Conservation (phyloP, 1,140 invertebrate species). For the Drosophila mojavensis region DNA sequence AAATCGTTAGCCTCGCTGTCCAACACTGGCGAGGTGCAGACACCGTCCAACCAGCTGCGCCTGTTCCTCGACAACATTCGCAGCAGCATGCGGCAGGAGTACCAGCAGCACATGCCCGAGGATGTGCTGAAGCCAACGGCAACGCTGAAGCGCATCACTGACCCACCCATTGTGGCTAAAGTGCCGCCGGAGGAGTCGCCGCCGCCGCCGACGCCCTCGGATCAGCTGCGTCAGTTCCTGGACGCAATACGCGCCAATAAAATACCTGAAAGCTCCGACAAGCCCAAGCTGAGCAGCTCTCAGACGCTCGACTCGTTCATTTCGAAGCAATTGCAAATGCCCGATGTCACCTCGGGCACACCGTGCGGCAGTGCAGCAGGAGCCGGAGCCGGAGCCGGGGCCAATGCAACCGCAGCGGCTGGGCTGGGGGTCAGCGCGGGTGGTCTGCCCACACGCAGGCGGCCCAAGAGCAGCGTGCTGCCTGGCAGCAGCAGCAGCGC, state of each 20-base stretch:
- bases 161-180: background rate
- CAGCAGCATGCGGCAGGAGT: constrained; percentile 81
- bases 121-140: constrained; percentile 68
- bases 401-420: background rate
- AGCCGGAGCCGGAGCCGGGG: background rate
- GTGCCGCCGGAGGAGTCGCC: constrained; percentile 16
- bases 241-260: constrained; percentile 83
- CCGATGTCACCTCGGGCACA: constrained; percentile 77
- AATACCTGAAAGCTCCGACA: constrained; percentile 74
- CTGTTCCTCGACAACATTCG: constrained; percentile 82
- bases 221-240: constrained; percentile 80
- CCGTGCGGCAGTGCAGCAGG: constrained; percentile 37
- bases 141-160: constrained; percentile 35
- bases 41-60: constrained; percentile 77
- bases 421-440: background rate
- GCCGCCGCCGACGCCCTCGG: constrained; percentile 75
- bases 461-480: constrained; percentile 71
- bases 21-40: constrained; percentile 61
- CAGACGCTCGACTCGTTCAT: constrained; percentile 80
- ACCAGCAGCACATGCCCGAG: constrained; percentile 79
- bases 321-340: constrained; percentile 79
- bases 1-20: constrained; percentile 76
- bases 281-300: constrained; percentile 76
- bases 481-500: constrained; percentile 36
- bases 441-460: constrained; percentile 57